Conservation (phyloP, 2,797 vertebrate genomes). For the Melanotaenia pygmaea region DNA sequence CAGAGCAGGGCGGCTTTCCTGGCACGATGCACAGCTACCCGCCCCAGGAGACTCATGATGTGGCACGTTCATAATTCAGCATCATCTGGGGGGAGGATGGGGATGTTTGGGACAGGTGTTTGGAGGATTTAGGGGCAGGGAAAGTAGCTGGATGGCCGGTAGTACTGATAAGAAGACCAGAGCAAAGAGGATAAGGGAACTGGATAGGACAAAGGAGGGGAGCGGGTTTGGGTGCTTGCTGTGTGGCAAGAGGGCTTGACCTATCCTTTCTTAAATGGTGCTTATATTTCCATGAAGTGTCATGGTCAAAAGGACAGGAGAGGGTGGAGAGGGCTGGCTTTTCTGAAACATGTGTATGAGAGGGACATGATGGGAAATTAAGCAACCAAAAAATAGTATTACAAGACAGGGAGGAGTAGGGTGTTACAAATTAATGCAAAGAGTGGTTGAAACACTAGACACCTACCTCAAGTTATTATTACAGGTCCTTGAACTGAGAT, state of each 20-base stretch:
- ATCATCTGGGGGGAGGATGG: slow-evolving; percentile 88
- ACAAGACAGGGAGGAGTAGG: slow-evolving; percentile 67
- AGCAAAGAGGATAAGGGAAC: slow-evolving; percentile 55
- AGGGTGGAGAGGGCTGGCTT: slow-evolving; percentile 46
- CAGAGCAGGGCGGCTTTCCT: slow-evolving; percentile 94
- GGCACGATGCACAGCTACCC: slow-evolving; percentile 97
- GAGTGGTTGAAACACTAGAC: slow-evolving; percentile 82
- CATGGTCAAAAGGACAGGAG: slow-evolving; percentile 46
- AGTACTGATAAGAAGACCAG: slow-evolving; percentile 45
- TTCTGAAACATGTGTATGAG: slow-evolving; percentile 72
- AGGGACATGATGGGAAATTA: slow-evolving; percentile 68
- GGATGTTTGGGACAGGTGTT: slow-evolving; percentile 72
- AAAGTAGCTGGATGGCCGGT: slow-evolving; percentile 59
- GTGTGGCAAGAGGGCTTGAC: slow-evolving; percentile 75
- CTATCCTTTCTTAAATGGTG: slow-evolving; percentile 85
- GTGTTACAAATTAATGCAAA: slow-evolving; percentile 78
- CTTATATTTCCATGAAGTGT: slow-evolving; percentile 83
- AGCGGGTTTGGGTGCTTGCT: slow-evolving; percentile 61
- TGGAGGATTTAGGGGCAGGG: slow-evolving; percentile 55
- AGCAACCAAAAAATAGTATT: slow-evolving; percentile 64
- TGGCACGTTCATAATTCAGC: slow-evolving; percentile 99
- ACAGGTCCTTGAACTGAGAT: slow-evolving; percentile 84
- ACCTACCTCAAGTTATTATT: slow-evolving; percentile 90
- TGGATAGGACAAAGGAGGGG: slow-evolving; percentile 40
- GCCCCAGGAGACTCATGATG: slow-evolving; percentile 99